phyloP scores from a whole-genome alignment of 92 coral and sea anemone species.

The Meandrina meandrites region DNA sequence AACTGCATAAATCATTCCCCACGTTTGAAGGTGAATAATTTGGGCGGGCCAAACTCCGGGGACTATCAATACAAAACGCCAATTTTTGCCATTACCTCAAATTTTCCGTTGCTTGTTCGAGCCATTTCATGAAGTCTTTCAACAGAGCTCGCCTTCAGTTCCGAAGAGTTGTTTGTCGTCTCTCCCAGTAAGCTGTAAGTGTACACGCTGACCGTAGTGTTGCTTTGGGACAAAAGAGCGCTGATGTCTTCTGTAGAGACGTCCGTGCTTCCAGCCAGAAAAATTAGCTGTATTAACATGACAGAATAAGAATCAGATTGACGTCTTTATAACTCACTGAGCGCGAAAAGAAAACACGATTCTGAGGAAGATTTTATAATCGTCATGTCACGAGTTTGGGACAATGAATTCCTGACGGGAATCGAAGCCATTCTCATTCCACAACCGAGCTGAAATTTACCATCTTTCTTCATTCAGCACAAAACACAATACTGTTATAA shows the following conservation, averaged over 20 bases:
- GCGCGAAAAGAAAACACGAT: too few relatives aligned
- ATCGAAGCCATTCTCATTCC: too few relatives aligned
- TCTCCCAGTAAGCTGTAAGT: conserved; percentile 68
- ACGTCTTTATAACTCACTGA: too few relatives aligned
- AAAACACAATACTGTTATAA: too few relatives aligned
- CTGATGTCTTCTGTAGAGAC: conserved; percentile 63
- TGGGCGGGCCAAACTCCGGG: neutral
- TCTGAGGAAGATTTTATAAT: too few relatives aligned
- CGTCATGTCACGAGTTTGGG: too few relatives aligned
- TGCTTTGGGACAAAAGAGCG: conserved; percentile 58
- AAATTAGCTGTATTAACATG: conserved; percentile 59
- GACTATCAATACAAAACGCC: neutral
- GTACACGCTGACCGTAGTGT: conserved; percentile 63
- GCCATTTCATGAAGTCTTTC: conserved; percentile 65
- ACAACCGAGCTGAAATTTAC: too few relatives aligned
- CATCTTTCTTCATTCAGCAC: too few relatives aligned
- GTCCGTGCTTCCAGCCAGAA: conserved; percentile 83
- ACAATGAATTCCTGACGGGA: too few relatives aligned
- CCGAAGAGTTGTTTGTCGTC: conserved; percentile 29
- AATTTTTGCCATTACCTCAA: conserved; percentile 49
- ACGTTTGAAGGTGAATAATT: neutral
- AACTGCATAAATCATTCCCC: neutral
- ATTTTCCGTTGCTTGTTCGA: conserved; percentile 62
- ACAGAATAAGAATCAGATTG: neutral
- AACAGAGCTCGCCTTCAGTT: conserved; percentile 17